phyloP scores from a whole-genome alignment of 2,113 vertebrate genomes.

The Malurus cyaneus region DNA sequence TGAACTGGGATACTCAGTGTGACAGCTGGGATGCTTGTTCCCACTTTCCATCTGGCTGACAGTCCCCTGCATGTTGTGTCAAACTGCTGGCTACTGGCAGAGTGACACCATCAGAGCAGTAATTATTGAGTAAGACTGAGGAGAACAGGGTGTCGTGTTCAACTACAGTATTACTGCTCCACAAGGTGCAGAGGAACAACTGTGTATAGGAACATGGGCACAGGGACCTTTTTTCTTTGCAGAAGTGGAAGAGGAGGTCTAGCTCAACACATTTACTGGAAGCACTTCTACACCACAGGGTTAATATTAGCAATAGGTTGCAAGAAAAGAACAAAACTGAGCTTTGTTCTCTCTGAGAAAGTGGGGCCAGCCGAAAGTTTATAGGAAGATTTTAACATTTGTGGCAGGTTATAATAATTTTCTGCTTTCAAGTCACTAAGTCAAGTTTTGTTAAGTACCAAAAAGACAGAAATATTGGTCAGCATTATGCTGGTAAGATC shows the following conservation, averaged over 20 bases:
- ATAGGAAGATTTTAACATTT: not conserved
- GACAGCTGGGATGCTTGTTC: not conserved
- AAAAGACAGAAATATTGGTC: slow-evolving; percentile 62
- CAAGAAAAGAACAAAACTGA: not conserved
- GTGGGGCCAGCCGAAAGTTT: not conserved
- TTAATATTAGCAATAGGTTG: not conserved
- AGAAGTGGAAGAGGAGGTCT: not conserved
- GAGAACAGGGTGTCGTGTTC: not conserved
- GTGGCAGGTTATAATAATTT: slow-evolving; percentile 35
- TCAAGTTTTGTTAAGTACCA: slow-evolving; percentile 31
- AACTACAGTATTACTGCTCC: not conserved
- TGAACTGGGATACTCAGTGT: not conserved
- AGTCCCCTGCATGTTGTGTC: not conserved
- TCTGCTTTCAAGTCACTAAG: slow-evolving; percentile 50
- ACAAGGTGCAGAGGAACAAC: not conserved
- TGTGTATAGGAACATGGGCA: fast-evolving
- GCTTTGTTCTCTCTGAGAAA: not conserved
- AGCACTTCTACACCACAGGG: not conserved
- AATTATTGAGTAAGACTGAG: not conserved
- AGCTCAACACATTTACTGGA: not conserved
- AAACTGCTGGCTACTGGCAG: not conserved
- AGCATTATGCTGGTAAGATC: slow-evolving; percentile 24
- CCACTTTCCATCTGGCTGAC: not conserved
- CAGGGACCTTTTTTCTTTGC: not conserved
- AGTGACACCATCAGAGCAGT: not conserved